Evolutionary conservation across 2,113 vertebrate species (phyloP).

Genomic region (Labeo rohita): DNA sequence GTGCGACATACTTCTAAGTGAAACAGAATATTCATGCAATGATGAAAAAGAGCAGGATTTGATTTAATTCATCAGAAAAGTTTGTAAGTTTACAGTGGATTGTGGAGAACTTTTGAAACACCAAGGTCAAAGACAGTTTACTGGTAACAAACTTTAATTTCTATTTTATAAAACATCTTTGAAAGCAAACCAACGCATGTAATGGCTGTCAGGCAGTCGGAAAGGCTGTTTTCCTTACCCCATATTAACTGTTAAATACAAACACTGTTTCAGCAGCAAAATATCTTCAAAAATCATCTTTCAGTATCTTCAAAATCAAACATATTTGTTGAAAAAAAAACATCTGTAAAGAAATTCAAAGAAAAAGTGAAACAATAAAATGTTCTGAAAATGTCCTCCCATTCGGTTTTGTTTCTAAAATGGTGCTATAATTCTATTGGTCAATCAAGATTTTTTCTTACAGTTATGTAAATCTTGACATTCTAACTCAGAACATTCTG

Average conservation of each 20-base stretch:
- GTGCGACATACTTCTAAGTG: neutral
- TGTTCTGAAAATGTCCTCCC: neutral
- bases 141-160: slow-evolving; percentile 39
- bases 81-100: neutral
- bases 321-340: slow-evolving; percentile 1
- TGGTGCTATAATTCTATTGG: neutral
- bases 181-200: neutral
- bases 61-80: neutral
- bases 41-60: neutral
- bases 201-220: slow-evolving; percentile 10
- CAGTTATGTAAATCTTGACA: neutral
- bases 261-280: slow-evolving; percentile 50
- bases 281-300: neutral
- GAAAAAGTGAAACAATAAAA: neutral
- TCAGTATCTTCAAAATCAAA: neutral
- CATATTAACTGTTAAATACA: slow-evolving; percentile 35
- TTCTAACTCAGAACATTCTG: neutral
- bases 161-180: slow-evolving; percentile 40
- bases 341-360: neutral
- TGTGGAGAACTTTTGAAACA: neutral
- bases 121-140: neutral
- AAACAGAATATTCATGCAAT: slow-evolving; percentile 2
- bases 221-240: slow-evolving; percentile 4
- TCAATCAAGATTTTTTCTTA: neutral
- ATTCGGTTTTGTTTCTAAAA: slow-evolving; percentile 4